phyloP scores from a whole-genome alignment of 1,140 invertebrate genomes.

The Drosophila azteca region DNA sequence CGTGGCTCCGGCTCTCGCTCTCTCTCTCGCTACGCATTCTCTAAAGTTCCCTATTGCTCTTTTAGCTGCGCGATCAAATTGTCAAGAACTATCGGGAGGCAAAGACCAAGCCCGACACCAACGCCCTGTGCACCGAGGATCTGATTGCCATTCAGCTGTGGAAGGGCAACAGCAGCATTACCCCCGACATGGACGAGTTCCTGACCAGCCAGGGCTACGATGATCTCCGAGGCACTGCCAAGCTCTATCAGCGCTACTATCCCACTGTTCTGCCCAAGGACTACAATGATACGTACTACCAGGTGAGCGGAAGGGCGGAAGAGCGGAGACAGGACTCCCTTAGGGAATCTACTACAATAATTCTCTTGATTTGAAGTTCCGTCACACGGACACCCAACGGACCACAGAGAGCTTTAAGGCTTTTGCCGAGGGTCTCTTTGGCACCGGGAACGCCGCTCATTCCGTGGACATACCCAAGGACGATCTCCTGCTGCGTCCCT shows the following conservation, averaged over 20 bases:
- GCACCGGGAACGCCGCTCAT: slow-evolving; percentile 83
- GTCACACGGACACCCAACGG: slow-evolving; percentile 87
- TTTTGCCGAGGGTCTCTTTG: slow-evolving; percentile 88
- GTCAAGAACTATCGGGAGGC: slow-evolving; percentile 85
- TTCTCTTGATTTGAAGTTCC: slow-evolving; percentile 84
- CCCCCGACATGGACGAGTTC: slow-evolving; percentile 85
- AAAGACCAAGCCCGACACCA: slow-evolving; percentile 66
- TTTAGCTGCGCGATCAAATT: slow-evolving; percentile 84
- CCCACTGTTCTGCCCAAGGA: slow-evolving; percentile 71
- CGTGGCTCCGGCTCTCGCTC: too few species aligned
- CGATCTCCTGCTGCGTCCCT: slow-evolving; percentile 85
- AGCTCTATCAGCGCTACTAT: slow-evolving; percentile 86
- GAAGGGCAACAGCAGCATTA: slow-evolving; percentile 86
- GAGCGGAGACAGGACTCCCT: neutral
- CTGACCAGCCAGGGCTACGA: slow-evolving; percentile 86
- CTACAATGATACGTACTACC: slow-evolving; percentile 66
- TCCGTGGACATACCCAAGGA: slow-evolving; percentile 69
- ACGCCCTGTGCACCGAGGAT: slow-evolving; percentile 86
- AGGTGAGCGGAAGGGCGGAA: slow-evolving; percentile 38
- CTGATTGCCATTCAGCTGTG: slow-evolving; percentile 86
- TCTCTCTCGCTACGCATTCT: too few species aligned
- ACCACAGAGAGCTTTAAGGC: slow-evolving; percentile 87
- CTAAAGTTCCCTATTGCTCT: too few species aligned
- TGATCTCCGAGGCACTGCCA: slow-evolving; percentile 86
- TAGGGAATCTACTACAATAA: neutral